Conservation (phyloP, 2,113 vertebrate species). For the Oenanthe oenanthe region DNA sequence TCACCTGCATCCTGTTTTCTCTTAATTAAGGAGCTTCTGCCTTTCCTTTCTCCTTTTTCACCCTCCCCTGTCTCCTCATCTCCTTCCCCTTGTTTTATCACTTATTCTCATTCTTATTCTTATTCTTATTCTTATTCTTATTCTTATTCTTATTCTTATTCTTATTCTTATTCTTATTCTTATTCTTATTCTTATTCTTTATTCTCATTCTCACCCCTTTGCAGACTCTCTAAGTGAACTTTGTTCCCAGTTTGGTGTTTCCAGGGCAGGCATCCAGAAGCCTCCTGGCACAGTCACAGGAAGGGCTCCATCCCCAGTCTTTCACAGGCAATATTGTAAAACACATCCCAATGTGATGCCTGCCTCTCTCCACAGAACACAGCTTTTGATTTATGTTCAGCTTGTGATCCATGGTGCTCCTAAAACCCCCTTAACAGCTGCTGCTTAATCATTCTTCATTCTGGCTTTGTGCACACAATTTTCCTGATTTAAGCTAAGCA, state of each 20-base stretch:
- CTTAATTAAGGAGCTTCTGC: neutral
- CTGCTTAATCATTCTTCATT: neutral
- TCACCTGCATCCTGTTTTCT: accelerated
- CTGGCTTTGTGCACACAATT: neutral
- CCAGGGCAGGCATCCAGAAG: neutral
- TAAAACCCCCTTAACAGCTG: neutral
- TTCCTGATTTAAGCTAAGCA: neutral
- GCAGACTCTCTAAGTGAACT: neutral
- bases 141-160: neutral
- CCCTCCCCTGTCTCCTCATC: neutral
- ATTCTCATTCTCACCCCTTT: neutral
- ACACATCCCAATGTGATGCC: neutral
- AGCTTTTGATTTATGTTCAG: neutral
- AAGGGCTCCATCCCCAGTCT: neutral
- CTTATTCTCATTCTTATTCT: neutral
- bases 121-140: neutral
- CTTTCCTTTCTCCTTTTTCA: neutral
- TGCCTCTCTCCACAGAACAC: neutral
- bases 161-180: neutral
- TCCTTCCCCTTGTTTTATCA: neutral
- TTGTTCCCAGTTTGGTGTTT: neutral
- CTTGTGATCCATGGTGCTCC: neutral
- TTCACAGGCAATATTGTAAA: neutral
- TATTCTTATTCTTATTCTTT: neutral
- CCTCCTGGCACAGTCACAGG: neutral